Conservation (phyloP, 2,888 invertebrate genomes). For the Dryococelus australis region DNA sequence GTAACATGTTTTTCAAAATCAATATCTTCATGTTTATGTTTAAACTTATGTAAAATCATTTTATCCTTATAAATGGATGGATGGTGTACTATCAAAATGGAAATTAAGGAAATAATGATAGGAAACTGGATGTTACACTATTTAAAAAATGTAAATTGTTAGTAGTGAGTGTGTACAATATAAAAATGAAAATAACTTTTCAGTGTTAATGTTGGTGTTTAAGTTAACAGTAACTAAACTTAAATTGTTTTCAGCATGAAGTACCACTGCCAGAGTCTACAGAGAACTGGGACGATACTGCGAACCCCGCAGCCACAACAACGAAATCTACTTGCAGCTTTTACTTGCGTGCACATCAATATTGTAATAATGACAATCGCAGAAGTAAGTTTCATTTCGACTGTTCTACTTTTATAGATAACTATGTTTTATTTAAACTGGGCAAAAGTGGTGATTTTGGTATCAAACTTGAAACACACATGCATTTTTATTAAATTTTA, state of each 20-base stretch:
- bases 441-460: neutral
- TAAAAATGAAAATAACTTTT: neutral
- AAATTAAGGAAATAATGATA: too few species aligned
- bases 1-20: too few species aligned
- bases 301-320: conserved; percentile 42
- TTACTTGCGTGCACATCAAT: conserved; percentile 53
- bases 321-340: conserved; percentile 48
- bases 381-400: conserved; percentile 48
- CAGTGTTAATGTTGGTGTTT: neutral
- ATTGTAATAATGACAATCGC: conserved; percentile 47
- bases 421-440: too few species aligned
- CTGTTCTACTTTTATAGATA: conserved; percentile 28
- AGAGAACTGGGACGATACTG: conserved; percentile 55
- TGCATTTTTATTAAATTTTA: too few species aligned
- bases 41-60: too few species aligned
- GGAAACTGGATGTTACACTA: neutral
- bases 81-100: too few species aligned
- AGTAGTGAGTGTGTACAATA: neutral
- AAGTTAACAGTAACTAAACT: neutral
- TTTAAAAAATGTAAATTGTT: neutral
- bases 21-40: too few species aligned
- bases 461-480: too few species aligned
- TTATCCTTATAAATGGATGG: too few species aligned
- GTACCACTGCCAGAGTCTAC: conserved; percentile 34
- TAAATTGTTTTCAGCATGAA: neutral